A percentile compares a stretch with the other conserved stretches of the same genome.
Conservation (phyloP, 2,888 invertebrate genomes). For the Epistrophe eligans region DNA sequence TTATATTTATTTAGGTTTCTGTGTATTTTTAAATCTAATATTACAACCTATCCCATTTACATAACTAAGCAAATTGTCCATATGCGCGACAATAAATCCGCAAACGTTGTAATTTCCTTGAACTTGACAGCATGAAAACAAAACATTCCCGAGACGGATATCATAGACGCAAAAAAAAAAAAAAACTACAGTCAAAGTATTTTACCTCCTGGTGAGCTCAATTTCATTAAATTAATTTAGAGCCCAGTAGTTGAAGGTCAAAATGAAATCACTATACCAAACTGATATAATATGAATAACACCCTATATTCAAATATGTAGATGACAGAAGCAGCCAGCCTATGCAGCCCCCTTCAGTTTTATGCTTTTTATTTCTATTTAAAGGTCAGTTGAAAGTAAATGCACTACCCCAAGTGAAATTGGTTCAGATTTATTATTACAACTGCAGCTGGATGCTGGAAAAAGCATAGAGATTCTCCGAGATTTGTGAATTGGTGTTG, state of each 20-base stretch:
- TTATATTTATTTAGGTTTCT: slow-evolving; percentile 54
- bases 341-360: slow-evolving; percentile 11
- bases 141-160: slow-evolving; percentile 59
- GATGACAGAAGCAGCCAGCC: not conserved
- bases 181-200: slow-evolving; percentile 34
- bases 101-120: slow-evolving; percentile 67
- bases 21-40: slow-evolving; percentile 50
- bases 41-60: slow-evolving; percentile 27
- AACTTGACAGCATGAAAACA: slow-evolving; percentile 69
- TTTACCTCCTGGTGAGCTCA: slow-evolving; percentile 66
- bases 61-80: slow-evolving; percentile 50
- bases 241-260: slow-evolving; percentile 62
- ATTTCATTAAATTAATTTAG: slow-evolving; percentile 72
- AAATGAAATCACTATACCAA: slow-evolving; percentile 25
- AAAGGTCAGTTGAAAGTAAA: slow-evolving; percentile 64
- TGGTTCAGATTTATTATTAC: slow-evolving; percentile 52
- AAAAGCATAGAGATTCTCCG: slow-evolving; percentile 33
- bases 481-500: slow-evolving; percentile 33
- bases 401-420: slow-evolving; percentile 56
- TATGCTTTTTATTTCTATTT: not conserved
- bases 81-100: slow-evolving; percentile 56
- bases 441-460: slow-evolving; percentile 5
- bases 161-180: slow-evolving; percentile 31
- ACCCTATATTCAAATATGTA: slow-evolving; percentile 6
- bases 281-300: slow-evolving; percentile 47